Evolutionary conservation across 2,113 vertebrate genomes (phyloP).

Genomic region (Danionella cerebrum): DNA sequence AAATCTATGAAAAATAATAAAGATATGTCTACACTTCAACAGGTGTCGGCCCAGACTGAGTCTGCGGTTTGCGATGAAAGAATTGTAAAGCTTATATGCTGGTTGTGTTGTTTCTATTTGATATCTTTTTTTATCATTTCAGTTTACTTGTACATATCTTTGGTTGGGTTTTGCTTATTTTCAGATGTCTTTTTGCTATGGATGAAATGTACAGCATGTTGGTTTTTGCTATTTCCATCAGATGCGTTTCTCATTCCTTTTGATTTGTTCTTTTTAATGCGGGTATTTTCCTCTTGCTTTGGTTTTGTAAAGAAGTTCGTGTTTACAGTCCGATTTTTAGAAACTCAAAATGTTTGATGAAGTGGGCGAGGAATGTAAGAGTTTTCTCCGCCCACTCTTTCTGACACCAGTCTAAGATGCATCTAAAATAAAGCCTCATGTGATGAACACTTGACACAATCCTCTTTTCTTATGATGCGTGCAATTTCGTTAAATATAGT

Average conservation of each 20-base stretch:
- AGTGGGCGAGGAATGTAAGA: neutral
- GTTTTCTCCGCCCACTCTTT: slow-evolving; percentile 16
- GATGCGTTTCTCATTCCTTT: slow-evolving; percentile 34
- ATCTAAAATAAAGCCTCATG: slow-evolving; percentile 57
- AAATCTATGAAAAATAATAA: slow-evolving; percentile 26
- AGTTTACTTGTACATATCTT: slow-evolving; percentile 43
- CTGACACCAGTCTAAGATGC: slow-evolving; percentile 29
- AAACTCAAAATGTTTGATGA: slow-evolving; percentile 35
- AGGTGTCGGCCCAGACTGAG: slow-evolving; percentile 18
- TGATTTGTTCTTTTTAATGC: slow-evolving; percentile 27
- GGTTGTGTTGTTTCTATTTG: slow-evolving; percentile 42
- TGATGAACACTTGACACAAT: slow-evolving; percentile 38
- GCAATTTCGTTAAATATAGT: too few species aligned
- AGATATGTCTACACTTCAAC: slow-evolving; percentile 41
- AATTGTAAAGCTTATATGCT: slow-evolving; percentile 51
- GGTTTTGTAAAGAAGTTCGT: slow-evolving; percentile 65
- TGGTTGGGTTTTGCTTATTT: slow-evolving; percentile 39
- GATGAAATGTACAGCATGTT: slow-evolving; percentile 44
- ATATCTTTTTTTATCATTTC: slow-evolving; percentile 29
- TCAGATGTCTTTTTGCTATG: slow-evolving; percentile 19
- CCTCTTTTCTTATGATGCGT: too few species aligned
- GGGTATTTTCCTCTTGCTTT: slow-evolving; percentile 34
- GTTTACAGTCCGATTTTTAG: slow-evolving; percentile 60
- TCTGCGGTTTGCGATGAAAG: slow-evolving; percentile 30
- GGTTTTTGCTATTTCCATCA: slow-evolving; percentile 44